Base-by-base conservation (phyloP, 2,888 invertebrate species). In the Cosmia pyralina region DNA sequence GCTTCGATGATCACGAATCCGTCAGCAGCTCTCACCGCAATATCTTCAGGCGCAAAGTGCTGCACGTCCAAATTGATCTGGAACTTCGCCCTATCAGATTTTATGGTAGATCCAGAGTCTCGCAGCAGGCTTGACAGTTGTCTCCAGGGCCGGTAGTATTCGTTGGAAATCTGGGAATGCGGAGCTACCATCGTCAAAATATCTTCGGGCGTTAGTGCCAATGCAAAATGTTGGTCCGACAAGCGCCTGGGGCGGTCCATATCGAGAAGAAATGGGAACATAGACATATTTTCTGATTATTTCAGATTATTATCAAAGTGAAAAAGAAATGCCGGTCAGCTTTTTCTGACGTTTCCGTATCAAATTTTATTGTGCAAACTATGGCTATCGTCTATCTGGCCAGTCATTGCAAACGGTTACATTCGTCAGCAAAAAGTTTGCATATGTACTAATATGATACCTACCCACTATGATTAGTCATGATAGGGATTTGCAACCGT, bases 41-140 rank as follows among this genome's bases (percentile, higher is more conserved):
- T 97, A 87, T 98, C 98, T 50, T 97, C 97, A 0, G 98, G 98
- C 1, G 96, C 93, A 87, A 98, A 98, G 81, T 98, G 97, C 79
- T 97, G 97, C 8, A 98, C 97, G 87, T 98, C 98, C 87, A 98
- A 92, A 85, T 97, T 97, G 5, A 97, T 97, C 87, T 97, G 97
- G 87, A 97, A 97, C 77, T 97, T 97, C 79, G 97, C 96, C 64
- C 96, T 96, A 86, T 97, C 97, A 6, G 94, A 88, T 38, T 94
- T 93, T 58, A 97, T 94, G 41, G 93, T 94, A 1, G 94, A 94
- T 0, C 92, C 94, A 64, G 94, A 92, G 83, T 94, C 95, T 86
- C 90, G 81, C 89, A 93, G 38, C 90, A 83, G 46, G 88, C 88
- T 62, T 8, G 87, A 79, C 63, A 93, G 83, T 64, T 83, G 74